Evolutionary conservation across 2,888 invertebrate genomes (phyloP).

Genomic region (Lasioglossum marginatum): DNA sequence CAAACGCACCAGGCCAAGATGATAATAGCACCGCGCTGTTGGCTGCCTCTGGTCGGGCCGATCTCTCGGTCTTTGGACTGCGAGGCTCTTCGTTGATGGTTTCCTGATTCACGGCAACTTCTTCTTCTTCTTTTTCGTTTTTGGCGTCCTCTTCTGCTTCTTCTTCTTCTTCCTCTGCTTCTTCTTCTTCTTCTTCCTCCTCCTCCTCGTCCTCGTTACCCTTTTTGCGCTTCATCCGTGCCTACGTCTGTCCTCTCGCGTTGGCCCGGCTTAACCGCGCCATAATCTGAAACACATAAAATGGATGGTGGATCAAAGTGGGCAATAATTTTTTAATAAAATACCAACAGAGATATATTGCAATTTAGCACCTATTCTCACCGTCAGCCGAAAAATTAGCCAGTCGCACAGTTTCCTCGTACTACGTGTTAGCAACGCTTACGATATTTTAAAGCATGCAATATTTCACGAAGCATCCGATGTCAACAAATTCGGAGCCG

Average conservation of each 20-base stretch:
- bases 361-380: background rate
- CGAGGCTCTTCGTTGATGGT: background rate
- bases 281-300: constrained; percentile 69
- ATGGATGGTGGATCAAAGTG: background rate
- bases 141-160: background rate
- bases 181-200: constrained; percentile 66
- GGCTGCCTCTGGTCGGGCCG: constrained; percentile 13
- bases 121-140: background rate
- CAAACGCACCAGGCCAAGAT: constrained; percentile 69
- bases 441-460: background rate
- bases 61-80: background rate
- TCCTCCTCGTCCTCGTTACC: constrained; percentile 64
- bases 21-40: constrained; percentile 5
- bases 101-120: background rate
- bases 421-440: background rate
- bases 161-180: constrained; percentile 33
- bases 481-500: background rate
- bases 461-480: background rate
- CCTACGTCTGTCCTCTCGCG: constrained; percentile 55
- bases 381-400: background rate
- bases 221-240: constrained; percentile 69
- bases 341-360: background rate
- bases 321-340: background rate
- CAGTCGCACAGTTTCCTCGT: background rate
- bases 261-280: constrained; percentile 57